Percentiles rank a stretch among this genome's conserved stretches.
phyloP scores from a whole-genome alignment of 2,113 vertebrate species.

The Microtus pennsylvanicus region DNA sequence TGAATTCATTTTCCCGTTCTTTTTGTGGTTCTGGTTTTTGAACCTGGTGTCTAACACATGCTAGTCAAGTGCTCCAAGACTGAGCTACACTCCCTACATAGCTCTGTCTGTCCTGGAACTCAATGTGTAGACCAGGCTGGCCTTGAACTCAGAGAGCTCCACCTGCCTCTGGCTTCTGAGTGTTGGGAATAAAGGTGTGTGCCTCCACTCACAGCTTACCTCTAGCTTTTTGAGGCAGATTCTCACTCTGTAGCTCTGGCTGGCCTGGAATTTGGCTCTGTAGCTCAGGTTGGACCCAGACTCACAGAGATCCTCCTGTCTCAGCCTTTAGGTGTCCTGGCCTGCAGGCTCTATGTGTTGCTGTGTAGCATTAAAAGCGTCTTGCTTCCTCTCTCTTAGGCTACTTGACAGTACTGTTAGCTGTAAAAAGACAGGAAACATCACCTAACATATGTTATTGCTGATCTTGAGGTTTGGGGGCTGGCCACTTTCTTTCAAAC shows the following conservation, averaged over 20 bases:
- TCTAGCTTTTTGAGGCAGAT: neutral
- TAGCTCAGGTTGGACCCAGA: neutral
- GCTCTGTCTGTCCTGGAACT: neutral
- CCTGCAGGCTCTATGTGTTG: neutral
- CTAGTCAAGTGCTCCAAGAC: neutral
- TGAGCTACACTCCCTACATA: neutral
- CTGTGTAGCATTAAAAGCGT: too few relatives aligned
- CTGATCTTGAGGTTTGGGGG: conserved; percentile 16
- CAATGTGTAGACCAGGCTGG: neutral
- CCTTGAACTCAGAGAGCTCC: neutral
- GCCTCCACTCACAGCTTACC: too few relatives aligned
- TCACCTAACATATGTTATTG: neutral
- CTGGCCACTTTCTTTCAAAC: neutral
- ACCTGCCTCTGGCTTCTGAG: neutral
- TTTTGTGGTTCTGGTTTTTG: neutral
- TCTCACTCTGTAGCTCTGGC: neutral
- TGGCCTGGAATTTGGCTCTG: neutral
- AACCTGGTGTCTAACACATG: neutral
- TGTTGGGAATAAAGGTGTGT: neutral
- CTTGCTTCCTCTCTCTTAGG: neutral
- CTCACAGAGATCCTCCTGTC: neutral
- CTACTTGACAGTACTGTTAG: neutral
- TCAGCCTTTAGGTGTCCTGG: neutral
- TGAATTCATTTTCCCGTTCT: neutral
- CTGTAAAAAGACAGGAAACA: conserved; percentile 12